Conservation (phyloP, 2,888 invertebrate species). For the Alitta virens region DNA sequence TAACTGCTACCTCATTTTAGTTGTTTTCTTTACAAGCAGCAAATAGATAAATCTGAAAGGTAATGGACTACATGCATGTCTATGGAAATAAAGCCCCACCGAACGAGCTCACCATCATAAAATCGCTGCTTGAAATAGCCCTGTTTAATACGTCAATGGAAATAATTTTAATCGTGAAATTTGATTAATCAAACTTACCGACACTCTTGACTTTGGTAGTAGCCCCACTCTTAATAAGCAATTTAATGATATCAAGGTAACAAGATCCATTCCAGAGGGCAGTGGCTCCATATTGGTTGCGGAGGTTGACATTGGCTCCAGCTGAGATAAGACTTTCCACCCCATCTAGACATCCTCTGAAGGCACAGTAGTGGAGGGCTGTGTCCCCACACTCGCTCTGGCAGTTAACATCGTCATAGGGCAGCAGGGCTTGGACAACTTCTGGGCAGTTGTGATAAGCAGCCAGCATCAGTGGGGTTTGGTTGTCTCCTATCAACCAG, state of each 20-base stretch:
- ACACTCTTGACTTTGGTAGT: slow-evolving; percentile 9
- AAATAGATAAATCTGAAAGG: too few relatives aligned
- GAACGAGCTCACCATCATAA: too few relatives aligned
- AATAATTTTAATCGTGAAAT: too few relatives aligned
- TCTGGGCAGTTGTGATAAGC: slow-evolving; percentile 18
- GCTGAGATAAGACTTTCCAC: slow-evolving; percentile 3
- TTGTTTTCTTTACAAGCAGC: too few relatives aligned
- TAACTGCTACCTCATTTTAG: too few relatives aligned
- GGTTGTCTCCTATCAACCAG: slow-evolving; percentile 16
- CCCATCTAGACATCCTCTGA: slow-evolving; percentile 10
- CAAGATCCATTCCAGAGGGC: slow-evolving; percentile 15
- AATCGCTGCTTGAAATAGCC: too few relatives aligned
- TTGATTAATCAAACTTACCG: slow-evolving; percentile 1
- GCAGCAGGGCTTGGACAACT: slow-evolving; percentile 3
- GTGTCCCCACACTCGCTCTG: slow-evolving; percentile 14
- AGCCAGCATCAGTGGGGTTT: slow-evolving; percentile 15
- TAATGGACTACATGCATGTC: too few relatives aligned
- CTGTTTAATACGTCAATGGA: too few relatives aligned
- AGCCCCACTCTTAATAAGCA: slow-evolving; percentile 13
- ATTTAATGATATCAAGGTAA: slow-evolving; percentile 1
- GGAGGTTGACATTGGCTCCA: slow-evolving; percentile 6
- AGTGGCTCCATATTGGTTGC: slow-evolving; percentile 15
- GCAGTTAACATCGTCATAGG: slow-evolving; percentile 3
- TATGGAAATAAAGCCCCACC: too few relatives aligned
- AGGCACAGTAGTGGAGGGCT: slow-evolving; percentile 12